A percentile compares a stretch with the other conserved stretches of the same genome.
Evolutionary conservation across 1,140 invertebrate genomes (phyloP).

Genomic region (Nymphalis io): DNA sequence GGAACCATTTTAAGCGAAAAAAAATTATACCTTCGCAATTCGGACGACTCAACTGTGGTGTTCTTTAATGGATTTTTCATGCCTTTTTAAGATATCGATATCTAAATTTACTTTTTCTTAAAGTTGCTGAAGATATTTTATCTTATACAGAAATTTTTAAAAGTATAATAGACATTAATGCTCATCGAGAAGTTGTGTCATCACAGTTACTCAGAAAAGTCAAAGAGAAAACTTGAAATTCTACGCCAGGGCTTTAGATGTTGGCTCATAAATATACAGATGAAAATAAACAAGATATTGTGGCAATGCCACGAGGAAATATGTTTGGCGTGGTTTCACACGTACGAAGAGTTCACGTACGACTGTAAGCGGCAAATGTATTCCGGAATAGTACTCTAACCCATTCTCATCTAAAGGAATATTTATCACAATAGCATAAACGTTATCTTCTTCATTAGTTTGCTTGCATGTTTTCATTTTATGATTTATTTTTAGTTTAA

Average conservation of each 20-base stretch:
- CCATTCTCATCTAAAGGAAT: slow-evolving; percentile 14
- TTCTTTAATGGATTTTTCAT: slow-evolving; percentile 21
- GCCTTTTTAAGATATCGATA: slow-evolving; percentile 9
- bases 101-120: background rate
- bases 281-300: slow-evolving; percentile 34
- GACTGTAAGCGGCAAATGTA: slow-evolving; percentile 15
- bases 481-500: background rate
- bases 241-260: slow-evolving; percentile 28
- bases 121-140: background rate
- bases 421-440: slow-evolving; percentile 14
- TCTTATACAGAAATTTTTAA: slow-evolving; percentile 7
- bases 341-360: slow-evolving; percentile 23
- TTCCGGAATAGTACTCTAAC: slow-evolving; percentile 13
- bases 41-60: slow-evolving; percentile 8
- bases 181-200: slow-evolving; percentile 18
- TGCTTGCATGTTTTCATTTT: slow-evolving; percentile 1
- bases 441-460: background rate
- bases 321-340: slow-evolving; percentile 30
- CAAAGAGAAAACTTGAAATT: slow-evolving; percentile 34
- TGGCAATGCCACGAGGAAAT: slow-evolving; percentile 20
- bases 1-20: slow-evolving; percentile 15
- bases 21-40: slow-evolving; percentile 23
- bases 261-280: slow-evolving; percentile 32
- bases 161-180: slow-evolving; percentile 14
- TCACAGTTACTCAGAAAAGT: slow-evolving; percentile 6